Evolutionary conservation across 1,140 invertebrate genomes (phyloP).

Genomic region (Heliconius himera): DNA sequence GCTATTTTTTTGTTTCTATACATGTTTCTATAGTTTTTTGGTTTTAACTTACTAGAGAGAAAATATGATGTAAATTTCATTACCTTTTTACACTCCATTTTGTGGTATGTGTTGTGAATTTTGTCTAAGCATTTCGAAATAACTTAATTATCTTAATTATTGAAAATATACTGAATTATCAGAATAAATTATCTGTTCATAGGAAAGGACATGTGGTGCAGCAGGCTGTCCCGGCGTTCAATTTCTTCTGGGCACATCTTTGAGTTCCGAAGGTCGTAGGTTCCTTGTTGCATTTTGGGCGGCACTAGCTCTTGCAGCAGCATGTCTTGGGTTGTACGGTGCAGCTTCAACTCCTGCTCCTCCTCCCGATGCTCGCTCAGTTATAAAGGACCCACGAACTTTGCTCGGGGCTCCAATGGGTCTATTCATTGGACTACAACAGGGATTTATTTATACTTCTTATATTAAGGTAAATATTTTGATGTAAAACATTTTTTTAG

Average conservation of each 20-base stretch:
- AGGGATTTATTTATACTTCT: slow-evolving; percentile 88
- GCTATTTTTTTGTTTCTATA: neutral
- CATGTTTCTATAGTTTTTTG: neutral
- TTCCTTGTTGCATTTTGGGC: slow-evolving; percentile 75
- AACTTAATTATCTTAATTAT: too few species aligned
- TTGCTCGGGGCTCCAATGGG: slow-evolving; percentile 85
- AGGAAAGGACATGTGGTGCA: slow-evolving; percentile 72
- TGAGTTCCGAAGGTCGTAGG: slow-evolving; percentile 78
- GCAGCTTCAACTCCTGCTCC: slow-evolving; percentile 64
- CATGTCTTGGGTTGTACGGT: slow-evolving; percentile 61
- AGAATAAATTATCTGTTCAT: slow-evolving; percentile 22
- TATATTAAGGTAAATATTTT: slow-evolving; percentile 84
- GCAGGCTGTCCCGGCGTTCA: slow-evolving; percentile 69
- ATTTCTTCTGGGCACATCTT: slow-evolving; percentile 51
- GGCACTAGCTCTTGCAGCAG: slow-evolving; percentile 70
- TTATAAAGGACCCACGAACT: slow-evolving; percentile 80
- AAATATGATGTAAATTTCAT: too few species aligned
- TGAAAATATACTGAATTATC: too few species aligned
- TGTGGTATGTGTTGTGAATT: too few species aligned
- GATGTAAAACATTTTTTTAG: neutral
- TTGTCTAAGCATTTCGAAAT: too few species aligned
- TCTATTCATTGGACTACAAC: slow-evolving; percentile 87
- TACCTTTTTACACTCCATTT: too few species aligned
- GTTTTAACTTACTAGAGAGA: neutral
- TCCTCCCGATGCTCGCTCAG: slow-evolving; percentile 72